Percentiles rank a stretch among this genome's conserved stretches.
Evolutionary conservation across 2,797 vertebrate genomes (phyloP).

Genomic region (Gymnoscopelus microlampas): DNA sequence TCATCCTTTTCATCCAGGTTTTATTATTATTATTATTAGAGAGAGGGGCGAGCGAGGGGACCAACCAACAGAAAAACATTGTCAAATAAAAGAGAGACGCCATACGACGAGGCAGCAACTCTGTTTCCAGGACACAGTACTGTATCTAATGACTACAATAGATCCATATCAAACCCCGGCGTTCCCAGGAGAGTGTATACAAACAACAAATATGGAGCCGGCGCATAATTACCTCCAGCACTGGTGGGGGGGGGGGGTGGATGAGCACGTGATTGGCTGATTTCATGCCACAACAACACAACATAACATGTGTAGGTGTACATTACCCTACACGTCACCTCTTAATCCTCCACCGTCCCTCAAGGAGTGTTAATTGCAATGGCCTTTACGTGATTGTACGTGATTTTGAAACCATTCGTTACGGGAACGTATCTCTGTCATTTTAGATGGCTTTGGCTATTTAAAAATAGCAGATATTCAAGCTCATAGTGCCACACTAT

Average conservation of each 20-base stretch:
- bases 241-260: constrained; percentile 14
- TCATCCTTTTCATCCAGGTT: constrained; percentile 17
- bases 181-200: constrained; percentile 58
- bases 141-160: constrained; percentile 78
- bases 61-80: constrained; percentile 67
- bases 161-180: constrained; percentile 67
- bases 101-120: constrained; percentile 63
- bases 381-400: constrained; percentile 33
- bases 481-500: too few relatives aligned
- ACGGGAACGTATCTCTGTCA: too few relatives aligned
- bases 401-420: constrained; percentile 26
- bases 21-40: constrained; percentile 48
- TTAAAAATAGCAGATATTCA: too few relatives aligned
- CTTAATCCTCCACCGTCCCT: constrained; percentile 65
- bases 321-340: constrained; percentile 58
- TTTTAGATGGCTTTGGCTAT: too few relatives aligned
- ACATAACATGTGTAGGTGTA: constrained; percentile 65
- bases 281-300: constrained; percentile 54
- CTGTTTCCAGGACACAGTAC: constrained; percentile 68
- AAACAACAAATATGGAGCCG: constrained; percentile 68
- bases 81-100: constrained; percentile 71
- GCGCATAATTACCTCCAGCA: constrained; percentile 73
- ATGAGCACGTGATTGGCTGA: constrained; percentile 55
- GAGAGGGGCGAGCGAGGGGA: constrained; percentile 33
- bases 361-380: constrained; percentile 51